Conservation (phyloP, 2,113 vertebrate species). For the Tor tambroides region DNA sequence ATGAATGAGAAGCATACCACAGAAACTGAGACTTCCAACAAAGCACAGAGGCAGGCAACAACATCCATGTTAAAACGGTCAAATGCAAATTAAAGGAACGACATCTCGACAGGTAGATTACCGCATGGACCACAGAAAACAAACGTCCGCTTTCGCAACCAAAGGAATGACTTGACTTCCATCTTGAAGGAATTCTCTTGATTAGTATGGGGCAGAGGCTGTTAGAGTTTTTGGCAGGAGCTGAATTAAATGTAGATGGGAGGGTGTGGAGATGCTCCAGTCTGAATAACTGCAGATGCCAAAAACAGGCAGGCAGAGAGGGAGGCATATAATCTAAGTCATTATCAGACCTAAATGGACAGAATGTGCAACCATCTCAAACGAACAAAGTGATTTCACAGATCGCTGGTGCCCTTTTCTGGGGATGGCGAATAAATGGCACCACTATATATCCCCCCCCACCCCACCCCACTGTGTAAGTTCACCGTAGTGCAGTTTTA, state of each 20-base stretch:
- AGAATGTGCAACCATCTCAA: slow-evolving; percentile 79
- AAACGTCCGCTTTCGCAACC: slow-evolving; percentile 63
- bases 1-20: slow-evolving; percentile 66
- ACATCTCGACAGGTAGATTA: slow-evolving; percentile 67
- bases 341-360: slow-evolving; percentile 82
- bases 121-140: slow-evolving; percentile 70
- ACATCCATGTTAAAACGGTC: slow-evolving; percentile 66
- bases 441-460: slow-evolving; percentile 68
- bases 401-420: slow-evolving; percentile 81
- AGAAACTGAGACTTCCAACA: slow-evolving; percentile 63
- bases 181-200: slow-evolving; percentile 60
- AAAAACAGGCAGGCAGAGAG: slow-evolving; percentile 69
- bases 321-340: slow-evolving; percentile 78
- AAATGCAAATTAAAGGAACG: slow-evolving; percentile 60
- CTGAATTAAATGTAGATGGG: slow-evolving; percentile 66
- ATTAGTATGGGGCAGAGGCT: slow-evolving; percentile 65
- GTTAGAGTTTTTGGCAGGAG: slow-evolving; percentile 60
- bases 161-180: slow-evolving; percentile 56
- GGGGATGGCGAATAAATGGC: slow-evolving; percentile 81
- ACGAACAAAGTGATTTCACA: slow-evolving; percentile 85
- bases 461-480: slow-evolving; percentile 63
- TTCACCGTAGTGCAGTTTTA: slow-evolving; percentile 72
- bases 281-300: slow-evolving; percentile 73
- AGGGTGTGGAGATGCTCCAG: slow-evolving; percentile 59
- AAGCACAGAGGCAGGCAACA: slow-evolving; percentile 73